A percentile compares a stretch with the other conserved stretches of the same genome.
phyloP scores from a whole-genome alignment of 2,113 vertebrate species.

The Sinocyclocheilus anshuiensis region DNA sequence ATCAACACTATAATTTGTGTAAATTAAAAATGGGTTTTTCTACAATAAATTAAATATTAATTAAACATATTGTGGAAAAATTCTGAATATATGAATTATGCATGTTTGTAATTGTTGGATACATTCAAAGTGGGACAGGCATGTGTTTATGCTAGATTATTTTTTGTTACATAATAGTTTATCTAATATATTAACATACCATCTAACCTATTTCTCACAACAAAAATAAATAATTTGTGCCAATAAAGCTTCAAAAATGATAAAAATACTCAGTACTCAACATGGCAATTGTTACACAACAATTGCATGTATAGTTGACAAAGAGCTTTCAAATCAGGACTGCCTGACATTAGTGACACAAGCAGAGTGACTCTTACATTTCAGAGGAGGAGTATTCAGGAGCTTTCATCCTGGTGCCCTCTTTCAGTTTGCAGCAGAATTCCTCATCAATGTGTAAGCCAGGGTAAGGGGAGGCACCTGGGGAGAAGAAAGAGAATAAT shows the following conservation, averaged over 20 bases:
- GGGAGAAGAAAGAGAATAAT: slow-evolving; percentile 27
- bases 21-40: no score
- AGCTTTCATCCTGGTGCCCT: slow-evolving; percentile 89
- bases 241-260: not conserved
- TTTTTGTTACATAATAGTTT: not conserved
- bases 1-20: no score
- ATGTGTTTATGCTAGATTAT: not conserved
- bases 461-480: slow-evolving; percentile 92
- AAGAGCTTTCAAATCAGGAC: not conserved
- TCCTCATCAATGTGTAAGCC: slow-evolving; percentile 93
- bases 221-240: not conserved
- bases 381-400: slow-evolving; percentile 91
- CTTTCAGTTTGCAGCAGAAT: slow-evolving; percentile 89
- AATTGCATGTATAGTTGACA: not conserved
- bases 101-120: no score
- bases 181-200: not conserved
- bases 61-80: no score
- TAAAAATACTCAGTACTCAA: not conserved
- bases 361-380: slow-evolving; percentile 78
- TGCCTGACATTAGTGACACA: not conserved
- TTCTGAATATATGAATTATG: no score
- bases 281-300: not conserved
- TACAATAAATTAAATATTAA: no score
- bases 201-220: not conserved
- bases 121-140: no score